Base-by-base conservation (phyloP, 1,140 invertebrate species). In the Drosophila tristis region DNA sequence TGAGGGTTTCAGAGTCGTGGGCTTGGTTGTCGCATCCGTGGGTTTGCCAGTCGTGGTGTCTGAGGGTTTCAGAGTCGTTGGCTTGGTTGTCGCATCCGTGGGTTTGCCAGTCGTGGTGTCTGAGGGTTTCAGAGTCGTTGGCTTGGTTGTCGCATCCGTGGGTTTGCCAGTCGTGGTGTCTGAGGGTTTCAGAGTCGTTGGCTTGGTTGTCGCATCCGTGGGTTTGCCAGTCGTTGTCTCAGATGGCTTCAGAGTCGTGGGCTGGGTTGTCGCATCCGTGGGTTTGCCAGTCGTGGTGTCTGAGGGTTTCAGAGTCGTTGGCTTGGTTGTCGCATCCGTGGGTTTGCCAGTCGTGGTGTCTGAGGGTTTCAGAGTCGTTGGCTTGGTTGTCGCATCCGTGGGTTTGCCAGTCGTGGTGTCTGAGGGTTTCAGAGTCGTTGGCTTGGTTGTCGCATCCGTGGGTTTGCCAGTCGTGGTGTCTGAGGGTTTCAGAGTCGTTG, bases 81-180 rank as follows among this genome's bases (percentile, higher is more conserved):
- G 31, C n/a, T 56, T 56, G 11, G 13, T 5, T 2, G 61, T 63
- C 4, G 61, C 31, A 31, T 31, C 31, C 3, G 31, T 42, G 0
- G 45, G 23, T n/a, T 26, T 35, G 5, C 26, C 23, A 11, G 35
- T 35, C 4, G 35, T 35, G 2, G 35, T 11, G 0, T 35, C 35
- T 4, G 35, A 31, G 4, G 9, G 35, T 4, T 11, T 11, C 35
- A 35, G 31, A 35, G 48, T 51, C 3, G 58, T 65, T 15, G 35
- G 25, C 48, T 51, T 51, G 3, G 65, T 60, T 15, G 64, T 61
- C 2, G 48, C 35, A 11, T 29, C 20, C 2, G 61, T 49, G 2
- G 53, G 42, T 5, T 56, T 64, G 2, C 13, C 29, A 16, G 63
- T 58, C 5, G 62, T 62, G 4, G 42, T 13, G 6, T 54, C 25